A percentile compares a stretch with the other conserved stretches of the same genome.
Evolutionary conservation across 2,888 invertebrate genomes (phyloP).

Genomic region (Phoenoteleia sp.): DNA sequence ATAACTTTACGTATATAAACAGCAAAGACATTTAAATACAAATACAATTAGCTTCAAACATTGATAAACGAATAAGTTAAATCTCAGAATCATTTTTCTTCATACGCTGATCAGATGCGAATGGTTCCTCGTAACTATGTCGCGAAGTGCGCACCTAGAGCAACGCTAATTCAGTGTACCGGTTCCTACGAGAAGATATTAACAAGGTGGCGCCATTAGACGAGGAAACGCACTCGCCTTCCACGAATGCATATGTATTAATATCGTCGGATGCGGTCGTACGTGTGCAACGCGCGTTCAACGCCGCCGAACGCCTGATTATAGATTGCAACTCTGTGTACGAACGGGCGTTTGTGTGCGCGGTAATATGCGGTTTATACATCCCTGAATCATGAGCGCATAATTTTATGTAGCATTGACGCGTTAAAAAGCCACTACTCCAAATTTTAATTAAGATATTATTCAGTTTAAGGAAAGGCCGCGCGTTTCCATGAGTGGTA

Average conservation of each 20-base stretch:
- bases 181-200: slow-evolving; percentile 55
- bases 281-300: slow-evolving; percentile 23
- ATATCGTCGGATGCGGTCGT: slow-evolving; percentile 3
- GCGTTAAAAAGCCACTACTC: slow-evolving; percentile 48
- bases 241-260: background rate
- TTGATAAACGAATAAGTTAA: no score
- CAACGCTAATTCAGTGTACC: slow-evolving; percentile 52
- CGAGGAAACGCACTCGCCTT: slow-evolving; percentile 7
- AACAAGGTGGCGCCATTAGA: slow-evolving; percentile 75
- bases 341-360: slow-evolving; percentile 1
- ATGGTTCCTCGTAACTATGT: slow-evolving; percentile 64
- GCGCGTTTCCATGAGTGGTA: no score
- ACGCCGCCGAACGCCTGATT: slow-evolving; percentile 41
- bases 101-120: no score
- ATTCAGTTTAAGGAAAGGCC: slow-evolving; percentile 41
- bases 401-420: slow-evolving; percentile 48
- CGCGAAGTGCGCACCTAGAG: slow-evolving; percentile 27
- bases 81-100: no score
- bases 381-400: slow-evolving; percentile 50
- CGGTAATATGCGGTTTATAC: slow-evolving; percentile 50
- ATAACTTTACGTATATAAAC: no score
- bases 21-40: no score
- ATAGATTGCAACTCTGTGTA: slow-evolving; percentile 47
- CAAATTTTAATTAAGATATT: slow-evolving; percentile 68
- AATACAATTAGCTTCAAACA: no score